Evolutionary conservation across 1,140 invertebrate species (phyloP).

Genomic region (Armadillidium nasatum): DNA sequence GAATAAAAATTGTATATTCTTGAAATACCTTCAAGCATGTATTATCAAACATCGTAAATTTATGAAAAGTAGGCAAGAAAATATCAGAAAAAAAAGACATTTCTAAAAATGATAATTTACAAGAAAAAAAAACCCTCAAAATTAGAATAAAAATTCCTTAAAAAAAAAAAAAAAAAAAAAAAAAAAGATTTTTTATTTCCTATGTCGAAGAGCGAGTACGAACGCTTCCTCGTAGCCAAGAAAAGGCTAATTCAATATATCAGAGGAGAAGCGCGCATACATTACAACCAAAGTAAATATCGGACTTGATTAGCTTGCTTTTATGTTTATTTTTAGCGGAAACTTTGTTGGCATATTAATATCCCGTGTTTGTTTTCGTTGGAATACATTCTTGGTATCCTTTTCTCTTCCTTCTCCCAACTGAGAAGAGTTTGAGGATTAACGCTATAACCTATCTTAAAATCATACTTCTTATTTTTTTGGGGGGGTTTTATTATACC

Average conservation of each 20-base stretch:
- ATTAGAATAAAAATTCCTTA: too few relatives aligned
- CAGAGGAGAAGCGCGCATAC: conserved; percentile 36
- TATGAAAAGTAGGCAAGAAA: too few relatives aligned
- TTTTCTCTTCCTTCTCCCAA: conserved; percentile 19
- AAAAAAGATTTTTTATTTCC: too few relatives aligned
- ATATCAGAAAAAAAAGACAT: too few relatives aligned
- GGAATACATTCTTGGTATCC: conserved; percentile 20
- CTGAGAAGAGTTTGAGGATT: conserved; percentile 26
- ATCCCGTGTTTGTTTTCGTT: conserved; percentile 34
- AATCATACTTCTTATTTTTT: neutral
- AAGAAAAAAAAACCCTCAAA: too few relatives aligned
- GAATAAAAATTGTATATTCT: too few relatives aligned
- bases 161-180: too few relatives aligned
- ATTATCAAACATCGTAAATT: too few relatives aligned
- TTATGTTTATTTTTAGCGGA: conserved; percentile 38
- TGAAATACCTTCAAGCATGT: too few relatives aligned
- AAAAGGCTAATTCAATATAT: conserved; percentile 43
- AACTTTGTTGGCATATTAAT: conserved; percentile 39
- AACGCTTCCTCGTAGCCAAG: conserved; percentile 26
- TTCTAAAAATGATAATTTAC: too few relatives aligned
- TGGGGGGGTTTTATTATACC: neutral
- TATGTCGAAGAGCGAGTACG: neutral
- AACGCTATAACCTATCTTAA: neutral
- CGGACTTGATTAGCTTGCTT: conserved; percentile 38
- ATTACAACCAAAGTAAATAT: conserved; percentile 36